Percentiles rank a stretch among this genome's conserved stretches.
Evolutionary conservation across 1,140 invertebrate species (phyloP).

Genomic region (Brachionus angularis): DNA sequence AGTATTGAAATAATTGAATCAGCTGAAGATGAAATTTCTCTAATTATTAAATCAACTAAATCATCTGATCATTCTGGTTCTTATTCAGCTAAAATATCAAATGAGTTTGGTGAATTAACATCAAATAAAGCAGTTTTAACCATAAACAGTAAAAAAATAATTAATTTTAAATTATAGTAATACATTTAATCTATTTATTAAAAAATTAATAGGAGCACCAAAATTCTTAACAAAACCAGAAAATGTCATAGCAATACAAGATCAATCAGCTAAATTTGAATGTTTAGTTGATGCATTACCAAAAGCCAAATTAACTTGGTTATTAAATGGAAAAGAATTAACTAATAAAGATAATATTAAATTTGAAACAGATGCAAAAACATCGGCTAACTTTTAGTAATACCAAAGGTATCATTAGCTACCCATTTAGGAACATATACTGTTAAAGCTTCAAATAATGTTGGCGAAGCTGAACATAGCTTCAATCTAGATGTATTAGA

Average conservation of each 20-base stretch:
- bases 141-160: background rate
- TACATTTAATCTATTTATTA: too few relatives aligned
- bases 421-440: background rate
- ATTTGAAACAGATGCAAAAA: background rate
- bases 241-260: background rate
- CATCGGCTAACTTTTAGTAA: conserved; percentile 45
- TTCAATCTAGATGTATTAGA: too few relatives aligned
- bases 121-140: background rate
- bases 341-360: conserved; percentile 46
- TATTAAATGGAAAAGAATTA: conserved; percentile 19
- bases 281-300: background rate
- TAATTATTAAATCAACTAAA: too few relatives aligned
- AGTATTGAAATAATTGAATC: background rate
- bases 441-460: conserved; percentile 26
- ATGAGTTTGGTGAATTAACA: background rate
- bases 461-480: conserved; percentile 53
- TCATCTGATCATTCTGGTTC: background rate
- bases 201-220: too few relatives aligned
- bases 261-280: background rate
- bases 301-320: background rate
- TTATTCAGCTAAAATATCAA: conserved; percentile 40
- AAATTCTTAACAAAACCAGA: background rate
- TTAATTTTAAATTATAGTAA: background rate
- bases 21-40: background rate
- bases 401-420: conserved; percentile 37